phyloP scores from a whole-genome alignment of 2,888 invertebrate species.

The Netelia melanura region DNA sequence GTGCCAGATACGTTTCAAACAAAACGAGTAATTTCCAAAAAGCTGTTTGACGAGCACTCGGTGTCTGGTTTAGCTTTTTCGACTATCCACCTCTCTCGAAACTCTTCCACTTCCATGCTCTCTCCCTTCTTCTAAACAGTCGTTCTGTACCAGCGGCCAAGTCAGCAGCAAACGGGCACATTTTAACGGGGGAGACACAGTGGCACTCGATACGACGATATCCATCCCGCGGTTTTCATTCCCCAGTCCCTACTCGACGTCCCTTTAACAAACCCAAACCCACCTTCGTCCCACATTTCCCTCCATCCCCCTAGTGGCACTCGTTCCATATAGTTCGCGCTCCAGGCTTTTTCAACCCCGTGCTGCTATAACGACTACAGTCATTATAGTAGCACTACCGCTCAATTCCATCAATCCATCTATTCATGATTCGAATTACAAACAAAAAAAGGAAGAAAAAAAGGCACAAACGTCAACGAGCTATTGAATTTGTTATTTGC shows the following conservation, averaged over 20 bases:
- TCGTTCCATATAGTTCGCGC: not conserved
- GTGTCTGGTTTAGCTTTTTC: constrained; percentile 47
- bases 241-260: not conserved
- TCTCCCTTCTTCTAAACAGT: not conserved
- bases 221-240: constrained; percentile 42
- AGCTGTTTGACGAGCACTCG: constrained; percentile 62
- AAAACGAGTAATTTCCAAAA: constrained; percentile 59
- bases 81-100: constrained; percentile 17
- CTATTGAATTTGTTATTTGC: constrained; percentile 11
- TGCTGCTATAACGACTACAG: constrained; percentile 5
- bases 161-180: constrained; percentile 38
- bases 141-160: not conserved
- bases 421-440: constrained; percentile 14
- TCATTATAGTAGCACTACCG: constrained; percentile 19
- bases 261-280: not conserved
- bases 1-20: constrained; percentile 43
- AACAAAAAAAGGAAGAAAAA: not conserved
- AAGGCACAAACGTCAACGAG: constrained; percentile 4
- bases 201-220: constrained; percentile 30
- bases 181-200: constrained; percentile 30
- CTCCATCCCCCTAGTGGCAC: not conserved
- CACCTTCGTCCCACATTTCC: not conserved
- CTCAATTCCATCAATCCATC: not conserved
- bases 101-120: not conserved
- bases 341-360: not conserved